Percentiles rank a stretch among this genome's conserved stretches.
Evolutionary conservation across 1,140 invertebrate species (phyloP).

Genomic region (Saccostrea echinata): DNA sequence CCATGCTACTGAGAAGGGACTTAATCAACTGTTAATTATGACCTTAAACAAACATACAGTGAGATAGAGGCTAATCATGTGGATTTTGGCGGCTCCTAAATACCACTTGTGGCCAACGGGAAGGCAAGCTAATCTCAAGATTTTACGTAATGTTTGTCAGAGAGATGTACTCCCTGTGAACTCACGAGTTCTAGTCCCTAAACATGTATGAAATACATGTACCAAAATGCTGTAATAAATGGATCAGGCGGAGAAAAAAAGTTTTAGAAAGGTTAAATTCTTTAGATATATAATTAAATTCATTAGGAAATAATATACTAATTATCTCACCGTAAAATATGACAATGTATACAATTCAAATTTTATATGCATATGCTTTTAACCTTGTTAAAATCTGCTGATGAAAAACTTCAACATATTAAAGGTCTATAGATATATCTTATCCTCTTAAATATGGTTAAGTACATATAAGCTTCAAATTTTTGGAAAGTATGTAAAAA

Average conservation of each 20-base stretch:
- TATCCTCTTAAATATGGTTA: no score
- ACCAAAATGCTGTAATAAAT: no score
- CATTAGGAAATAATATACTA: neutral
- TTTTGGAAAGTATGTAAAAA: neutral
- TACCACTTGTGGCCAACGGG: conserved; percentile 2
- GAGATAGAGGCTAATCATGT: neutral
- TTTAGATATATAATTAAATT: neutral
- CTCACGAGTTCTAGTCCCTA: neutral
- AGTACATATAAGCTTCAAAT: neutral
- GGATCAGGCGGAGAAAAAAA: no score
- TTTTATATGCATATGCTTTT: neutral
- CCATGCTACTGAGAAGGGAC: neutral
- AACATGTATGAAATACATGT: neutral
- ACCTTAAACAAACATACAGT: conserved; percentile 6
- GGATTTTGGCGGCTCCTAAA: conserved; percentile 8
- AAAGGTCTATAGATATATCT: no score
- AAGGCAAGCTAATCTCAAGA: neutral
- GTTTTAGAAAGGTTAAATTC: no score
- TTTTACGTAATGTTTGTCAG: conserved; percentile 19
- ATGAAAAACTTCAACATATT: no score
- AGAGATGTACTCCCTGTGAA: conserved; percentile 22
- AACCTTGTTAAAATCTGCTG: no score
- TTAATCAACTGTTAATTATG: conserved; percentile 34
- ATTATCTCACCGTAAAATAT: neutral
- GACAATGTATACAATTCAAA: neutral